Base-by-base conservation (phyloP, 2,797 vertebrate species). In the Anguilla megastoma region DNA sequence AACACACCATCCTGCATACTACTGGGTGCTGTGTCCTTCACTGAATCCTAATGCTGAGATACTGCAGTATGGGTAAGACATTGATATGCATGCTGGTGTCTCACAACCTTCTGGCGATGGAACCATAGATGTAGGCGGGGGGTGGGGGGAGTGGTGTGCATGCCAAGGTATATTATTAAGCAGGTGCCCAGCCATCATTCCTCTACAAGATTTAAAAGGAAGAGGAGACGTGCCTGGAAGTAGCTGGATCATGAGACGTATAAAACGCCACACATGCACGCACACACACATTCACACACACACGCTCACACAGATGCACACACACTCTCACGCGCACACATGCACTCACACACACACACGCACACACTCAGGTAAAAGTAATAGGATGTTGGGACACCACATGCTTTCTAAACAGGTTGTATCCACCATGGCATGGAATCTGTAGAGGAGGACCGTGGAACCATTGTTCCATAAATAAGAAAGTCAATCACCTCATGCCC, bases 1-100 rank as follows among this genome's bases (percentile, higher is more conserved):
- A 21, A 24, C 76, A 36, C 69, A 71, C 33, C 74, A 14, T 41
- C 74, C 33, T 36, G 66, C 12, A 54, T 12, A 52, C 83, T 27
- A 9, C 54, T 48, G 27, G 58, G 27, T 21, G 21, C 30, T 18
- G 74, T 76, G 74, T 41, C 74, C 74, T 33, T 16, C 58, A 27
- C 33, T 60, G 84, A 85, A 58, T 85, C 56, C 21, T 58, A 85
- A 85, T 85, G 52, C 58, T 54, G 58, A 21, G 84, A 41, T 60
- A 45, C 84, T 63, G 84, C 84, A 63, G 84, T 66, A 7, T 63
- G 58, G 83, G 41, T 21, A 45, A 9, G 54, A 36, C 7, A 60
- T 85, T 85, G 33, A 85, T 63, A 85, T 85, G 84, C 84, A 63
- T 85, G 84, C 84, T 54, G 54, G 58, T 63, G 33, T 63, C 58